Evolutionary conservation across 2,113 vertebrate genomes (phyloP).

Genomic region (Brachypodius melanocephalos): DNA sequence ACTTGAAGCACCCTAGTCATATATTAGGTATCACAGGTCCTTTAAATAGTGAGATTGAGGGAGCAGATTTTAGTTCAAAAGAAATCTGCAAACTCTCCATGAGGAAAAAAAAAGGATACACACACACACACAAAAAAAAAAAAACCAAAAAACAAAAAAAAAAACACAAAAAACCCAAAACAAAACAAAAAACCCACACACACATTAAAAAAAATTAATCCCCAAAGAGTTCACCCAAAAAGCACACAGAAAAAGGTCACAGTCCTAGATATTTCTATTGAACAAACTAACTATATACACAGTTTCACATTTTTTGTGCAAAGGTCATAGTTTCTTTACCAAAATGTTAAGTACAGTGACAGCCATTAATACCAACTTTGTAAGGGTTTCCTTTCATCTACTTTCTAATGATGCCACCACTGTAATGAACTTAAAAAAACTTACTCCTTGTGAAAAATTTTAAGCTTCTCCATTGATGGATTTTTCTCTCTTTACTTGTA

Average conservation of each 20-base stretch:
- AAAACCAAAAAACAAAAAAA: not conserved
- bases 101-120: not conserved
- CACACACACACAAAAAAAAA: no score
- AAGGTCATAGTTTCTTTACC: not conserved
- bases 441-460: not conserved
- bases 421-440: not conserved
- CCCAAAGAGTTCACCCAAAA: not conserved
- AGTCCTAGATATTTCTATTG: not conserved
- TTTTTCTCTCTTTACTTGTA: not conserved
- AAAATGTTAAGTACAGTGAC: not conserved
- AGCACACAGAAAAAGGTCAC: not conserved
- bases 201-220: no score
- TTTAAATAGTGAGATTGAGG: not conserved
- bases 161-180: not conserved
- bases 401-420: not conserved
- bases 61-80: not conserved
- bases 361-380: not conserved
- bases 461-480: not conserved
- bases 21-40: not conserved
- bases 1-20: not conserved
- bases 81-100: not conserved
- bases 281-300: not conserved
- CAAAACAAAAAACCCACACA: not conserved
- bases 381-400: not conserved
- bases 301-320: not conserved